Conservation (phyloP, 2,888 invertebrate genomes). For the Drosophila setosimentum region DNA sequence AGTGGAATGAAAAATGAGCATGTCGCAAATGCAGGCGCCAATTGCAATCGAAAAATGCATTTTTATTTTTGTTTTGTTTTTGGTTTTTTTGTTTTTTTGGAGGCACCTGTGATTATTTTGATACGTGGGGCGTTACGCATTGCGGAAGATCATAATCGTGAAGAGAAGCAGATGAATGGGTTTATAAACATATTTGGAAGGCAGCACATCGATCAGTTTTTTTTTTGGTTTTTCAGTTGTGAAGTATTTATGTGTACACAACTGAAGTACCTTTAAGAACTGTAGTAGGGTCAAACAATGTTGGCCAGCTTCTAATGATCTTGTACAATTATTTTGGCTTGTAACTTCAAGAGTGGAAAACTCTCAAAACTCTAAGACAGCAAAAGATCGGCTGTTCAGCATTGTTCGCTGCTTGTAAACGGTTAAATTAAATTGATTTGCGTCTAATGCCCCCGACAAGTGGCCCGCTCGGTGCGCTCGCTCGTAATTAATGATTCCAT, state of each 20-base stretch:
- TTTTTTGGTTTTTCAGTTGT: constrained; percentile 31
- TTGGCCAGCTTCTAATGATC: constrained; percentile 67
- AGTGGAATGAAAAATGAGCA: constrained; percentile 63
- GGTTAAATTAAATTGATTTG: constrained; percentile 82
- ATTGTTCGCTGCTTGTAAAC: constrained; percentile 74
- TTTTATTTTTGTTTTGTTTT: constrained; percentile 4
- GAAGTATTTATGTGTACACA: constrained; percentile 13
- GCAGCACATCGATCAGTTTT: constrained; percentile 66
- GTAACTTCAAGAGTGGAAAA: constrained; percentile 43
- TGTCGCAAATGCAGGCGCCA: constrained; percentile 74
- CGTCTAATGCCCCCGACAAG: constrained; percentile 82
- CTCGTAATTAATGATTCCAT: constrained; percentile 80
- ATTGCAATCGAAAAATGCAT: constrained; percentile 64
- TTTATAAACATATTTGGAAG: constrained; percentile 81
- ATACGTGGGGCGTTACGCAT: constrained; percentile 47
- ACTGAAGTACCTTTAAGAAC: constrained; percentile 6
- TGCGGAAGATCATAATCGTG: constrained; percentile 37
- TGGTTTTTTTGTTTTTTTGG: neutral
- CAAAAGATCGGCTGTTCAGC: neutral
- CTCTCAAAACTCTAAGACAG: neutral
- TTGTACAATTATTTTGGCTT: constrained; percentile 70
- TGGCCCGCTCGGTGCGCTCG: constrained; percentile 71
- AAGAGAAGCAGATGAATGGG: constrained; percentile 76
- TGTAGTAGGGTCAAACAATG: constrained; percentile 12
- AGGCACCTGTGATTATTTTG: constrained; percentile 53